Evolutionary conservation across 2,888 invertebrate species (phyloP), one percentile per base, ranked within the genome.

Genomic region (Phyllotreta cruciferae): DNA sequence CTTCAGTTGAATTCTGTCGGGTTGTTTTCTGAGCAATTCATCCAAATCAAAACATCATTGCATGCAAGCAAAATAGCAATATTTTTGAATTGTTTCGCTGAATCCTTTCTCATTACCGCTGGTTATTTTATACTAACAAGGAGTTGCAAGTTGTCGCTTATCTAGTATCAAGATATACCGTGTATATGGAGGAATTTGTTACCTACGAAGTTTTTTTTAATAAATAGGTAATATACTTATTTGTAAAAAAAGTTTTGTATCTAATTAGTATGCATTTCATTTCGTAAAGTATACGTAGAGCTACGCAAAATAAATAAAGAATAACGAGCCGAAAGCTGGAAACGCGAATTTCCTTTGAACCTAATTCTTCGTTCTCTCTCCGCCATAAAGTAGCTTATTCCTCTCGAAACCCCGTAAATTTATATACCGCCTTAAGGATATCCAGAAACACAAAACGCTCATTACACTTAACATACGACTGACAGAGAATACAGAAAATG

Each of bases 401-500:
- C 52, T 52, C 49, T 37, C 37, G 9, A 52, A 52, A 52, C 37
- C 24, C 52, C 36, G 52, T 52, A 52, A 37, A 52, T 52, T 52
- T 52, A 52, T 52, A 37, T 37, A 52, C 52, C 37, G 52, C 52
- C 52, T 52, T 52, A 52, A 52, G 52, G 52, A 52, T 52, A 52
- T 52, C 37, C 52, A 56, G 44, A 44, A 35, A 42, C 34, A 57
- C 44, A 42, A 63, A 57, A 63, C 38, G 63, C 60, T 63, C 63
- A 60, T 63, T 63, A 60, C 41, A 49, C 13, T 60, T 60, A 63
- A 60, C 60, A 49, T 60, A 60, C 60, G 49, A 50, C 55, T 49
- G 34, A 47, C 58, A 52, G 34, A 47, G 53, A 44, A 60, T 60
- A 63, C 63, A 60, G 58, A 60, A 60, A 60, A 63, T 63, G 63